phyloP scores from a whole-genome alignment of 2,797 vertebrate species.

The Pseudochirops cupreus region DNA sequence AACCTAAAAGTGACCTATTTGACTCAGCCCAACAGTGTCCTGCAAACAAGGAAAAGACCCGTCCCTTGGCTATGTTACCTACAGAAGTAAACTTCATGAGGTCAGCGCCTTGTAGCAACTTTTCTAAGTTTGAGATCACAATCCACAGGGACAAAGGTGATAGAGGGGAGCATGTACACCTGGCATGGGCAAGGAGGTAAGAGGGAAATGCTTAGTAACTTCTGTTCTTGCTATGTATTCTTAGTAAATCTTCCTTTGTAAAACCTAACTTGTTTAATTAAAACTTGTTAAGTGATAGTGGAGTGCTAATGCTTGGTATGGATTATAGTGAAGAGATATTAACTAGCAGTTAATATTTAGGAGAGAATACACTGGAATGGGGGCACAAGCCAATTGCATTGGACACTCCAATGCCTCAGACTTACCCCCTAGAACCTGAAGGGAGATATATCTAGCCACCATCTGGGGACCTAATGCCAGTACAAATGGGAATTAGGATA shows the following conservation, averaged over 20 bases:
- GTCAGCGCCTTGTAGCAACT: not conserved
- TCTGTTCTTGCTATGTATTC: not conserved
- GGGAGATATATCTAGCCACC: too few species aligned
- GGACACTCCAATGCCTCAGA: too few species aligned
- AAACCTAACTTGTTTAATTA: not conserved
- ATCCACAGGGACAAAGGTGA: not conserved
- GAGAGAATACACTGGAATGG: too few species aligned
- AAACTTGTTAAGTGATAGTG: too few species aligned
- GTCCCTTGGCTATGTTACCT: not conserved
- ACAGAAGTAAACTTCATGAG: not conserved
- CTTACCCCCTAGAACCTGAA: too few species aligned
- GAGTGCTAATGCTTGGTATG: too few species aligned
- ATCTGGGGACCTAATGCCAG: too few species aligned
- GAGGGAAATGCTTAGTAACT: not conserved
- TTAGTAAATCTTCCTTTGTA: not conserved
- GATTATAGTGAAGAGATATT: too few species aligned
- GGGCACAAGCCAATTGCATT: too few species aligned
- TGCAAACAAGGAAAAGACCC: not conserved
- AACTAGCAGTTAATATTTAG: too few species aligned
- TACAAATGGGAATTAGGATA: too few species aligned
- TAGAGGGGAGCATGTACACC: too few species aligned
- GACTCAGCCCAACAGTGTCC: not conserved
- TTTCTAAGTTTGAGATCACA: not conserved
- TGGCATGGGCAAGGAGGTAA: not conserved
- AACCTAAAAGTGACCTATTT: not conserved